Evolutionary conservation across 2,113 vertebrate species (phyloP).

Genomic region (Lucifuga dentata): DNA sequence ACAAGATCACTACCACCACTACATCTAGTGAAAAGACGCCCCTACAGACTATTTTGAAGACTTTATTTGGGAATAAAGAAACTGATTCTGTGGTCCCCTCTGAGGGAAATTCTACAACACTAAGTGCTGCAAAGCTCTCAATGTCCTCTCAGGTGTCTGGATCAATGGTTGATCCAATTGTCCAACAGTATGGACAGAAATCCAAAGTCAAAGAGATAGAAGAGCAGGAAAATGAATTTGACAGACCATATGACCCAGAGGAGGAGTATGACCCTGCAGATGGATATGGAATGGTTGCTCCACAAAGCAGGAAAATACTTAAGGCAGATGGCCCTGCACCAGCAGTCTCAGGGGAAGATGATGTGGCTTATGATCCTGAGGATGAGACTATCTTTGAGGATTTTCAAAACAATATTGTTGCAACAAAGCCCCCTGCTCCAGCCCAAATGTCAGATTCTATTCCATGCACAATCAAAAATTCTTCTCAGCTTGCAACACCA

Average conservation of each 20-base stretch:
- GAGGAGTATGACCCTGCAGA: slow-evolving; percentile 91
- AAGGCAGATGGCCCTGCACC: slow-evolving; percentile 61
- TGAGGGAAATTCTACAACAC: slow-evolving; percentile 38
- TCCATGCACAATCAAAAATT: slow-evolving; percentile 19
- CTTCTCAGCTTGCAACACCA: slow-evolving; percentile 20
- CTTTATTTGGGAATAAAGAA: slow-evolving; percentile 88
- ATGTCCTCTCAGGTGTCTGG: slow-evolving; percentile 60
- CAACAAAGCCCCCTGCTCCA: slow-evolving; percentile 62
- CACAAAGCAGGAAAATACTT: slow-evolving; percentile 58
- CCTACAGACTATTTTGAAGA: slow-evolving; percentile 91
- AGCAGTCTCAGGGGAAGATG: slow-evolving; percentile 82
- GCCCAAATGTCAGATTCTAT: slow-evolving; percentile 39
- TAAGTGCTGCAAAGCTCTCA: slow-evolving; percentile 37
- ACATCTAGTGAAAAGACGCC: slow-evolving; percentile 77
- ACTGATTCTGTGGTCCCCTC: slow-evolving; percentile 60
- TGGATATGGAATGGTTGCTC: slow-evolving; percentile 67
- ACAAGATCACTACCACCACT: slow-evolving; percentile 22
- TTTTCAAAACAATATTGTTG: slow-evolving; percentile 85
- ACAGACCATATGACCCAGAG: slow-evolving; percentile 95
- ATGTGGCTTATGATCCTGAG: slow-evolving; percentile 95
- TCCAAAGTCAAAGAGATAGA: slow-evolving; percentile 83
- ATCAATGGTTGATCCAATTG: slow-evolving; percentile 90
- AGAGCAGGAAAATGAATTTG: slow-evolving; percentile 86
- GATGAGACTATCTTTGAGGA: slow-evolving; percentile 95
- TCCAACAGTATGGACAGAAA: slow-evolving; percentile 93